These are phyloP conservation scores for Catamblyrhynchus diadema DNA, from an alignment of 2,797 vertebrate species.

Conservation along the genomic window DNA sequence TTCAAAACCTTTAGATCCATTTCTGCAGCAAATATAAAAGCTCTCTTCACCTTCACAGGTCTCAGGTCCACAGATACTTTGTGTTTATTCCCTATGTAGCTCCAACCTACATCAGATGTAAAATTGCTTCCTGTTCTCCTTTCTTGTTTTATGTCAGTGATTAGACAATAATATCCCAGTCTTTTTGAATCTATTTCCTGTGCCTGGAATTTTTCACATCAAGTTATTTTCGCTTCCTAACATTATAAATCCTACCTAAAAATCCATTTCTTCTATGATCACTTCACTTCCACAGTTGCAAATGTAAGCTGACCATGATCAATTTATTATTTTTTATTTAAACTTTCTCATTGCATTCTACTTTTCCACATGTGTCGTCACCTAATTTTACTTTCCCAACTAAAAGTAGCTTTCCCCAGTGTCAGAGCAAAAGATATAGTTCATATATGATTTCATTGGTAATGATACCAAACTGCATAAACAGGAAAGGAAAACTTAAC, in stretches of 20 bases:
- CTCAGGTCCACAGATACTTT: neutral
- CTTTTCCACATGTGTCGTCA: neutral
- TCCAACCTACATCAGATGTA: neutral
- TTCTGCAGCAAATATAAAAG: neutral
- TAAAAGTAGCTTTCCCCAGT: neutral
- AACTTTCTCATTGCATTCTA: neutral
- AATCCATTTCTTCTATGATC: neutral
- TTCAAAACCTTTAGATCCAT: neutral
- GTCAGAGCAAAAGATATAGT: neutral
- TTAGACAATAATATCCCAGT: neutral
- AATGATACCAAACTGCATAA: neutral
- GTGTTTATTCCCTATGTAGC: neutral
- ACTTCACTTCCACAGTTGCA: neutral
- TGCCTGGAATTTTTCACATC: neutral
- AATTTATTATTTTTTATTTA: neutral
- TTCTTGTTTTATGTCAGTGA: neutral
- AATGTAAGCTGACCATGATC: neutral
- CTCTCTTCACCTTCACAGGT: neutral
- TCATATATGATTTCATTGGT: neutral
- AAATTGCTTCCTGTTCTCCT: neutral
- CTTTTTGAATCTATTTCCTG: neutral
- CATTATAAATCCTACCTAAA: neutral
- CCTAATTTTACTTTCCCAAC: neutral
- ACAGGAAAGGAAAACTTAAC: neutral
- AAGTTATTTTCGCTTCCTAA: neutral